Base-by-base conservation (phyloP, 2,797 vertebrate species). In the Oceanodroma leucorhoa region DNA sequence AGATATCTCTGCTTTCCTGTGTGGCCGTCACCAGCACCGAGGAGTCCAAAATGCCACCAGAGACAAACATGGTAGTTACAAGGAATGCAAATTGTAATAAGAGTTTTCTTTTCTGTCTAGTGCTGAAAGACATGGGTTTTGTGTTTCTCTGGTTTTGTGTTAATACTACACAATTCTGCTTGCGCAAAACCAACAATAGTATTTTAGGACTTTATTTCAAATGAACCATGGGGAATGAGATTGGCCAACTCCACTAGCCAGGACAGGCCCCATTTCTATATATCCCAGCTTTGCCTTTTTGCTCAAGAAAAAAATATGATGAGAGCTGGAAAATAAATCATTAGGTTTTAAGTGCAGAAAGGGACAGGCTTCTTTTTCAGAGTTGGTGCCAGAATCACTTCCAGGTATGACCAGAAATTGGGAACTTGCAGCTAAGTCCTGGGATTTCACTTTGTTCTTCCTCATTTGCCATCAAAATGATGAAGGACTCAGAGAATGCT, bases 281-380 rank as follows among this genome's bases (percentile, higher is more conserved):
- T 29, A 78, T 73, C 11, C 27, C 45, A 73, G 10, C 20, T 89
- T 87, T 83, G 34, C 4, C 12, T 87, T 90, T 90, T 91, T 43
- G 62, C n/a, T 87, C 15, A 54, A 84, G 32, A 32, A 79, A 76
- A 76, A 81, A n/a, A 1, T 41, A 45, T 15, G 57, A 64, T 2
- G 9, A 83, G 30, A 77, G 21, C 15, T 89, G 81, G 88, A 89
- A 96, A 93, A 90, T 43, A 84, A 92, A 93, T 89, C 2, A 61
- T 67, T 83, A 62, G 22, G 34, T 92, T 84, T 84, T 75, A 94
- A 87, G 53, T 65, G 64, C 24, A 93, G 75, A 94, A 86, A 95
- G 21, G 48, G 55, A 90, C 24, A 80, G 34, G 12, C 26, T 95
- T 92, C 66, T 83, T 92, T 85, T 89, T 87, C 53, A 78, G 57